These are phyloP conservation scores for Campopleginae sp. DNA, from an alignment of 2,888 invertebrate species.

Conservation along the genomic window DNA sequence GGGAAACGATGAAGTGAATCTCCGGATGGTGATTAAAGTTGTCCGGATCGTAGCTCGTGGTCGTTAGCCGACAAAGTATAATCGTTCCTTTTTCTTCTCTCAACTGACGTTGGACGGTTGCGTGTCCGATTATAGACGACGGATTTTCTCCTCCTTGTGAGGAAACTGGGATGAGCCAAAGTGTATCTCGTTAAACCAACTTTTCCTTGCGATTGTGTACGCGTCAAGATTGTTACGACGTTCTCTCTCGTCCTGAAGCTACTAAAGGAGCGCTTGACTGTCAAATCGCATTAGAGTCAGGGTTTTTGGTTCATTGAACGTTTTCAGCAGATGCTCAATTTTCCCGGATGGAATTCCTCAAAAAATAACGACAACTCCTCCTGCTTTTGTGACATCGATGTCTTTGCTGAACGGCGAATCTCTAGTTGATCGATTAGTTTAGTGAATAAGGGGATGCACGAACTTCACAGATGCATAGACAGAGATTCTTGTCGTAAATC, in stretches of 20 bases:
- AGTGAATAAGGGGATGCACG: neutral
- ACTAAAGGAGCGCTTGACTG: neutral
- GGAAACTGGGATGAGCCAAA: constrained; percentile 66
- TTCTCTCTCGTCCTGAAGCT: constrained; percentile 36
- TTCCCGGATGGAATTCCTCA: neutral
- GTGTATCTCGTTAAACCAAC: constrained; percentile 53
- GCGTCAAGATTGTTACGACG: constrained; percentile 28
- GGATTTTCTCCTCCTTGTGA: constrained; percentile 69
- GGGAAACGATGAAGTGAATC: constrained; percentile 37
- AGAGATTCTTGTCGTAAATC: constrained; percentile 31
- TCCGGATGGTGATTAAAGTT: constrained; percentile 67
- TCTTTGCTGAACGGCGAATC: neutral
- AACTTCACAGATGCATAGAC: neutral
- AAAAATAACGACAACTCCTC: neutral
- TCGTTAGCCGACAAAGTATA: constrained; percentile 69
- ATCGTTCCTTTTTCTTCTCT: constrained; percentile 46
- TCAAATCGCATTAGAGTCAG: constrained; percentile 23
- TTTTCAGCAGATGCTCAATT: neutral
- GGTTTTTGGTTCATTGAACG: neutral
- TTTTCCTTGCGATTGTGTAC: constrained; percentile 58
- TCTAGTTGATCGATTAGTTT: too few species aligned
- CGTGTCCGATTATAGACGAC: constrained; percentile 53
- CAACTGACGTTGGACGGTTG: constrained; percentile 42
- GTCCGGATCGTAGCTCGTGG: constrained; percentile 72
- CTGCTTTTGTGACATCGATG: neutral